Conservation (phyloP, 2,113 vertebrate species). For the Podarcis muralis region DNA sequence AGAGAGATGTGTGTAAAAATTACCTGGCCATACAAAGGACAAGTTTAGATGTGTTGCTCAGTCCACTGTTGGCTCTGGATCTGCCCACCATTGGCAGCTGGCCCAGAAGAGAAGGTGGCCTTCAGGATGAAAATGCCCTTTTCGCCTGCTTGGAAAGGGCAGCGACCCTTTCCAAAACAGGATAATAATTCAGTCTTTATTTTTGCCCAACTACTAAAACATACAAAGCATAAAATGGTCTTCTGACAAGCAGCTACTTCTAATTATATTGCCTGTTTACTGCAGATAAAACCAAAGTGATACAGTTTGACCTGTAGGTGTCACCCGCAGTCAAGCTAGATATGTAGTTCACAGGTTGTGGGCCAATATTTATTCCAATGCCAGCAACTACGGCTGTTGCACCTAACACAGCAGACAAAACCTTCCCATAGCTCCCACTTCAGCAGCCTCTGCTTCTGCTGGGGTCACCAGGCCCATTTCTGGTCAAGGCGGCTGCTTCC, state of each 20-base stretch:
- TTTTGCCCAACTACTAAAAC: not conserved
- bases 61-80: no score
- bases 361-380: not conserved
- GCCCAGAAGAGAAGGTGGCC: no score
- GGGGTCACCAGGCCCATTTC: no score
- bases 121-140: no score
- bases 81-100: no score
- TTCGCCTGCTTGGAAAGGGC: not conserved
- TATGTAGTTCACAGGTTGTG: not conserved
- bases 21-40: no score
- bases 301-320: constrained; percentile 30
- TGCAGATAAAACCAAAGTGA: not conserved
- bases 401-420: not conserved
- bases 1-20: no score
- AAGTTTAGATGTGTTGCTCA: no score
- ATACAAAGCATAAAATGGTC: not conserved
- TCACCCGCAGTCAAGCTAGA: constrained; percentile 30
- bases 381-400: not conserved
- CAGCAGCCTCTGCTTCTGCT: not conserved
- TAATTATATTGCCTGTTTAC: not conserved
- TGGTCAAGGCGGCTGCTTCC: not conserved
- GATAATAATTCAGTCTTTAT: not conserved
- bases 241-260: no score
- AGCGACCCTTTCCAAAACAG: not conserved
- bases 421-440: not conserved